These are phyloP conservation scores for Leptobrachium ailaonicum DNA, from an alignment of 2,113 vertebrate species.

Conservation along the genomic window DNA sequence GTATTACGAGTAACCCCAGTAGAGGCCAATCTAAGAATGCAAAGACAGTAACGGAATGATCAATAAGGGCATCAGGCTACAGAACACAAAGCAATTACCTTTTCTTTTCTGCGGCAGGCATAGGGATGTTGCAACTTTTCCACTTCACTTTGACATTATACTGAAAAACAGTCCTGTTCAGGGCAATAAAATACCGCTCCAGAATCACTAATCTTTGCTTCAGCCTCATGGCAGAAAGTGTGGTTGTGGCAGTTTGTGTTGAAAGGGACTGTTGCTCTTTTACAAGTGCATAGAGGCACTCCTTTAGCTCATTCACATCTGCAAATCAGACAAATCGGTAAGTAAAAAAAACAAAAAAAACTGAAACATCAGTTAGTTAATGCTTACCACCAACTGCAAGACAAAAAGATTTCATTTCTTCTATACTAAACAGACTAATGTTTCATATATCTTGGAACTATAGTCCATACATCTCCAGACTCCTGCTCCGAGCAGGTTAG, in stretches of 20 bases:
- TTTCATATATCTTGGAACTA: too few species aligned
- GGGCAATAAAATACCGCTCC: conserved; percentile 93
- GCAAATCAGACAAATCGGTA: neutral
- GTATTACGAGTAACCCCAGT: too few species aligned
- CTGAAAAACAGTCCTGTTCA: conserved; percentile 91
- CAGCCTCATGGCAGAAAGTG: conserved; percentile 86
- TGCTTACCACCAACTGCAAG: too few species aligned
- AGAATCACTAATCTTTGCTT: conserved; percentile 91
- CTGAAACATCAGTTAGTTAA: too few species aligned
- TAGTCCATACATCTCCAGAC: too few species aligned
- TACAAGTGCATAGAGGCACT: conserved; percentile 88
- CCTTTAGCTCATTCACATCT: conserved; percentile 89
- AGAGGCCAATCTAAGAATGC: too few species aligned
- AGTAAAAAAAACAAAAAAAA: too few species aligned
- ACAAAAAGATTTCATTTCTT: too few species aligned
- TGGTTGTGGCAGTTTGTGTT: conserved; percentile 83
- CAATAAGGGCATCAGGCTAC: too few species aligned
- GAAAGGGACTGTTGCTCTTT: conserved; percentile 91
- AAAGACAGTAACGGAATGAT: too few species aligned
- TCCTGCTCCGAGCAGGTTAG: too few species aligned
- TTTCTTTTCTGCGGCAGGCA: conserved; percentile 87
- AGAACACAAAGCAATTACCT: conserved; percentile 67
- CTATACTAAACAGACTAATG: too few species aligned
- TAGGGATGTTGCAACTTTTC: conserved; percentile 79
- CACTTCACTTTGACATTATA: conserved; percentile 87